Evolutionary conservation across 2,797 vertebrate genomes (phyloP).

Genomic region (Etheostoma perlongum): DNA sequence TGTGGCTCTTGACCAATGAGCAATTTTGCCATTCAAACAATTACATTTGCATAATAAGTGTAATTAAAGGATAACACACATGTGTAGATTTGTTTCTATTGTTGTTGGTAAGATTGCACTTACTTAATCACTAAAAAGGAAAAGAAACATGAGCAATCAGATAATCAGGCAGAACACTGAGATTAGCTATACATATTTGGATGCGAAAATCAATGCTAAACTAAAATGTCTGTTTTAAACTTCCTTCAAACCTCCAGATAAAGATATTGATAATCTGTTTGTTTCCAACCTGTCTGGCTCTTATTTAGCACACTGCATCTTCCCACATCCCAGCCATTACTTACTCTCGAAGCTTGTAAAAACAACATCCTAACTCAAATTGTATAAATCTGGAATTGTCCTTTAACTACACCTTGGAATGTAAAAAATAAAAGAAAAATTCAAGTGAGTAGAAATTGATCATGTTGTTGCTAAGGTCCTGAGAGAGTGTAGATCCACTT

Average conservation of each 20-base stretch:
- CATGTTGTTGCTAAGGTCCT: not conserved
- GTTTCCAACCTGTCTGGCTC: not conserved
- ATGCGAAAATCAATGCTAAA: not conserved
- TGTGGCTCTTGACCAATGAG: not conserved
- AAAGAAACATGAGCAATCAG: no score
- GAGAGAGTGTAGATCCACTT: conserved; percentile 28
- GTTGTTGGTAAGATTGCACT: not conserved
- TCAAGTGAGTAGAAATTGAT: conserved; percentile 12
- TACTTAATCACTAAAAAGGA: not conserved
- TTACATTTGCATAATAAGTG: not conserved
- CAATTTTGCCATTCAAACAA: not conserved
- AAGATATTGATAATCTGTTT: not conserved
- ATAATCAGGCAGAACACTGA: no score
- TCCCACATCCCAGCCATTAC: not conserved
- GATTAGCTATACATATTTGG: not conserved
- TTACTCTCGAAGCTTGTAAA: not conserved
- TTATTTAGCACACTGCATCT: not conserved
- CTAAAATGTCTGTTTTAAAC: not conserved
- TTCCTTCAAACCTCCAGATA: not conserved
- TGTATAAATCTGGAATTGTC: not conserved
- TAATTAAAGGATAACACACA: not conserved
- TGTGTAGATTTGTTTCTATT: not conserved
- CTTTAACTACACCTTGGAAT: not conserved
- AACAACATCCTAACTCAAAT: not conserved
- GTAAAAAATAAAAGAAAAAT: not conserved